Evolutionary conservation across 2,888 invertebrate species (phyloP), one percentile per base, ranked within the genome.

Genomic region (Cephus pygmeus): DNA sequence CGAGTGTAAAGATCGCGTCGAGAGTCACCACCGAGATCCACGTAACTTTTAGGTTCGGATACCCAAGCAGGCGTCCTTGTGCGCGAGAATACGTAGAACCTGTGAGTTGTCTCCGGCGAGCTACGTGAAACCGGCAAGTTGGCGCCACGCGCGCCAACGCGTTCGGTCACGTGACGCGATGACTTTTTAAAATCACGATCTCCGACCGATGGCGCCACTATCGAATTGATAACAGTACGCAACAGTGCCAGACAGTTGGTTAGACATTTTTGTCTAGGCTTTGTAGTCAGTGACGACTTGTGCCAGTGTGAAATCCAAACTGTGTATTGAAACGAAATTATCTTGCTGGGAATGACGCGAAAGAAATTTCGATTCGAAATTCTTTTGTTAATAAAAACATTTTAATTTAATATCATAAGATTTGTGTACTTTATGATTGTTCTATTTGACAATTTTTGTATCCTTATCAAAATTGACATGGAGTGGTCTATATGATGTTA

Each of bases 111-210:
- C 69, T 40, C 69, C 71, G 69, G 56, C 12, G 23, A 35, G 34
- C 31, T 77, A 34, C 35, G 35, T 40, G 9, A 34, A 77, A 75
- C 40, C 69, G 75, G 56, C 75, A 34, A 69, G 77, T 71, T 75
- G 77, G 77, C 77, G 77, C 75, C 77, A 77, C 77, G 77, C 30
- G 75, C 69, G 77, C 75, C 75, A 30, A 77, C 77, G 77, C 36
- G 77, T 75, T 75, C 36, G 31, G 75, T 56, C 75, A 77, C 69
- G 77, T 77, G 71, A 75, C 75, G 11, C 9, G 33, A 56, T 30
- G 23, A 40, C 33, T 73, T 56, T 73, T 73, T 76, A 12, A 76
- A 73, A 35, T 73, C 34, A 15, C 56, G 23, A 56, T 56, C 56
- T 56, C 56, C 23, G 15, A 56, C 23, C 2, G 56, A 56, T 9